phyloP scores from a whole-genome alignment of 2,113 vertebrate species.

The Planiliza haematocheilus region DNA sequence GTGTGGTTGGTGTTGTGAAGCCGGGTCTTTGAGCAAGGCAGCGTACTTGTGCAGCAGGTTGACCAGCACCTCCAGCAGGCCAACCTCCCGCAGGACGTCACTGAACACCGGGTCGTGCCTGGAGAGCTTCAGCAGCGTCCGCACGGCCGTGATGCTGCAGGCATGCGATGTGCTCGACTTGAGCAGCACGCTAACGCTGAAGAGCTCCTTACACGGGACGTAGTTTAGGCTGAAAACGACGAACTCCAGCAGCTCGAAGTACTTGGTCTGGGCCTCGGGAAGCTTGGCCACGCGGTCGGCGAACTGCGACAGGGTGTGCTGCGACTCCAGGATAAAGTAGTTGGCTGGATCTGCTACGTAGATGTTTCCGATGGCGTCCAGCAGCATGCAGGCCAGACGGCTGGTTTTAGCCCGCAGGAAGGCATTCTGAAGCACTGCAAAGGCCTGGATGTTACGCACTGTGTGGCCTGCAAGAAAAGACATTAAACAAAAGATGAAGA shows the following conservation, averaged over 20 bases:
- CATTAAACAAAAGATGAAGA: not conserved
- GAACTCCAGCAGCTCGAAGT: conserved; percentile 98
- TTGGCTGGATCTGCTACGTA: conserved; percentile 95
- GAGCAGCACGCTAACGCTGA: conserved; percentile 96
- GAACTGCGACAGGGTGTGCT: conserved; percentile 96
- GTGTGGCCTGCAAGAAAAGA: conserved; percentile 87
- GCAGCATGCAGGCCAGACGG: conserved; percentile 92
- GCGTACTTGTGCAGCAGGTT: conserved; percentile 99
- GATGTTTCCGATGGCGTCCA: conserved; percentile 95
- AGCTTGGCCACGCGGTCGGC: conserved; percentile 93
- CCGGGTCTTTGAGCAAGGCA: conserved; percentile 95
- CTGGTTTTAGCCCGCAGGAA: conserved; percentile 95
- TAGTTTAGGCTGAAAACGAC: conserved; percentile 98
- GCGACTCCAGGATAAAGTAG: conserved; percentile 97
- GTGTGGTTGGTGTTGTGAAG: conserved; percentile 68
- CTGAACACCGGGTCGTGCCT: conserved; percentile 95
- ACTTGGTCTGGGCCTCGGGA: conserved; percentile 94
- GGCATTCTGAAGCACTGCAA: conserved; percentile 95
- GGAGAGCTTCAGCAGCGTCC: conserved; percentile 92
- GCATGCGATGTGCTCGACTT: conserved; percentile 92
- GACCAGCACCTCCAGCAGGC: conserved; percentile 96
- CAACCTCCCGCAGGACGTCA: conserved; percentile 97
- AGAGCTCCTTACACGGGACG: conserved; percentile 98
- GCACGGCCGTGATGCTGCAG: conserved; percentile 93
- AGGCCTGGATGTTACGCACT: conserved; percentile 96